phyloP scores from a whole-genome alignment of 2,113 vertebrate species.

The Zosterops borbonicus region DNA sequence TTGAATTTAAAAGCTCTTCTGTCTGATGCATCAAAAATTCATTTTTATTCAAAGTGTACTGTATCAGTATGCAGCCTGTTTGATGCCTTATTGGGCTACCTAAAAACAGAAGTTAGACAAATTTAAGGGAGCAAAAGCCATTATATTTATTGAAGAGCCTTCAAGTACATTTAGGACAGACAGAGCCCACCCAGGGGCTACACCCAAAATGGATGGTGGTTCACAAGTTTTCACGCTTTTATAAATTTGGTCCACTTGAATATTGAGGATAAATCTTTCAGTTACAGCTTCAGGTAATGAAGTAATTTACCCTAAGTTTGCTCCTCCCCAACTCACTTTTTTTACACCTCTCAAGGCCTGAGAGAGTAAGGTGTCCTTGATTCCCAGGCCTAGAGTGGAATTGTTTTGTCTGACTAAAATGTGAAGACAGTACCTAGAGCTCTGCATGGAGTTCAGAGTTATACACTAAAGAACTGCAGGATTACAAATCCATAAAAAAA shows the following conservation, averaged over 20 bases:
- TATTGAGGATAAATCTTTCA: neutral
- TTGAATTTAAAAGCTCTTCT: neutral
- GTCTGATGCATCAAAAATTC: neutral
- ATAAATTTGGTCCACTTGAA: neutral
- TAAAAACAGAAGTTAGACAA: neutral
- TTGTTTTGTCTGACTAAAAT: neutral
- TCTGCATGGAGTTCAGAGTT: neutral
- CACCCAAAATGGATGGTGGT: fast-evolving
- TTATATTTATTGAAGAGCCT: neutral
- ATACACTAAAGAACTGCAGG: neutral
- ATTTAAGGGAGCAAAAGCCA: neutral
- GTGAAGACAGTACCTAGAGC: neutral
- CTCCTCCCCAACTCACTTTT: neutral
- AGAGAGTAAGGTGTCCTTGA: neutral
- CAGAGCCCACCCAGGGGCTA: neutral
- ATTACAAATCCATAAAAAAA: neutral
- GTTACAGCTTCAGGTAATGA: neutral
- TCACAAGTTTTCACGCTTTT: neutral
- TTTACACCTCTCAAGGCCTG: neutral
- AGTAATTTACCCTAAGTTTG: neutral
- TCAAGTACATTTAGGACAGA: neutral
- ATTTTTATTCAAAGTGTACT: neutral
- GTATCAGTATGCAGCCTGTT: neutral
- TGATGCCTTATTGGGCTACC: neutral
- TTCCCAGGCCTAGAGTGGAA: neutral